Base-by-base conservation (phyloP, 2,113 vertebrate genomes). In the Nibea albiflora region DNA sequence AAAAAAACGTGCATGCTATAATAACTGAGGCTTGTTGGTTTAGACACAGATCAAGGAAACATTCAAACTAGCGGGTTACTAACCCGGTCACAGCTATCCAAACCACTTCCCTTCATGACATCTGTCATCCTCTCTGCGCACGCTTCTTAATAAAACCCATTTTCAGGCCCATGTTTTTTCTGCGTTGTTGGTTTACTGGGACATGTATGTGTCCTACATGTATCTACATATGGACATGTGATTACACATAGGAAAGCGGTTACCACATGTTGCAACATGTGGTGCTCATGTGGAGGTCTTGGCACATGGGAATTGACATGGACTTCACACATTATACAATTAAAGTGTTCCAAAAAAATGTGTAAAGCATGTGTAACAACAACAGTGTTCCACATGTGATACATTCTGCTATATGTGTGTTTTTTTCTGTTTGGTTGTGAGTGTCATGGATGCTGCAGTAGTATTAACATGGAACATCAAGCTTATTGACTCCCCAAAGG, bases 31-130 rank as follows among this genome's bases (percentile, higher is more conserved):
- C 24, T 53, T 80, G 68, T 71, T 69, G 73, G 63, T 78, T 84
- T 74, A 50, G 60, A 73, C 61, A 84, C 31, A 78, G 69, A 81
- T 72, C 42, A 35, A 26, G 14, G 64, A 44, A 57, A 53, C 2
- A 80, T 84, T 80, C 35, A 73, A 73, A 76, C 52, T 24, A 82
- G 39, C 56, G 44, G 39, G n/a, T n/a, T n/a, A 74, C 19, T 35
- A 11, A 52, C 58, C 39, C 31, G 20, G 39, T 67, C 42, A 65
- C 52, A 65, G 54, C 46, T 24, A 24, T 83, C 72, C 61, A 42
- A 65, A 76, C 42, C 75, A 67, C 53, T 80, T 56, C 24, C 66
- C 54, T 76, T 66, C 54, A 70, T 78, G 50, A 44, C 20, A 35
- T 69, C 17, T 44, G 68, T 39, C 4, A 4, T 65, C 22, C 28